A percentile compares a stretch with the other conserved stretches of the same genome.
phyloP scores from a whole-genome alignment of 2,888 invertebrate species.

The Gisinianus flammeolus region DNA sequence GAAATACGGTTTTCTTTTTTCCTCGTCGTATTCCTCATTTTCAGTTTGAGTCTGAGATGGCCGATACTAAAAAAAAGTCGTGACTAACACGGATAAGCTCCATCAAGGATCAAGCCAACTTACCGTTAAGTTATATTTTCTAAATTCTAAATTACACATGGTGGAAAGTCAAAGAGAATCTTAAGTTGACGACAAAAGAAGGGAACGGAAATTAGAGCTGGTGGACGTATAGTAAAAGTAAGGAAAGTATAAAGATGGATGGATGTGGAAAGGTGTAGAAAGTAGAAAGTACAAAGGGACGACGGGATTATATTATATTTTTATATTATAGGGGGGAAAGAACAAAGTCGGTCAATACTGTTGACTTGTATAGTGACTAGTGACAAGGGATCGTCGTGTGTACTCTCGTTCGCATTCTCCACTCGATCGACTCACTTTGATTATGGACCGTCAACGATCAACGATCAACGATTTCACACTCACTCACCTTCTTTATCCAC shows the following conservation, averaged over 20 bases:
- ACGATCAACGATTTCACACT: background rate
- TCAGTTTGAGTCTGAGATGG: background rate
- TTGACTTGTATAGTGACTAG: background rate
- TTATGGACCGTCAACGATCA: background rate
- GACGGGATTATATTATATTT: no score
- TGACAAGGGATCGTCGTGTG: no score
- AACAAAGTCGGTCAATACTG: no score
- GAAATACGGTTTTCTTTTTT: background rate
- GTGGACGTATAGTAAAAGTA: background rate
- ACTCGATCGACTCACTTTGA: no score
- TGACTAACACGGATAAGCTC: constrained; percentile 32
- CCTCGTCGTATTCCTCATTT: background rate
- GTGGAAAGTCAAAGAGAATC: background rate
- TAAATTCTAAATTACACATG: no score
- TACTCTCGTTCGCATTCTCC: no score
- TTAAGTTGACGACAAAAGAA: background rate
- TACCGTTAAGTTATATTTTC: background rate
- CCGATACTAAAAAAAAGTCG: background rate
- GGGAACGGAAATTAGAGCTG: background rate
- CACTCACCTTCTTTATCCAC: constrained; percentile 81
- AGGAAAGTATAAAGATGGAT: background rate
- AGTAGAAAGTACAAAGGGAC: no score
- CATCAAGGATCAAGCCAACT: background rate
- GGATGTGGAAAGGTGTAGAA: no score
- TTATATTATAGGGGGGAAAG: no score